Percentiles rank a stretch among this genome's conserved stretches.
These are phyloP conservation scores for Antheraea mylitta DNA, from an alignment of 1,140 invertebrate genomes.

Conservation along the genomic window DNA sequence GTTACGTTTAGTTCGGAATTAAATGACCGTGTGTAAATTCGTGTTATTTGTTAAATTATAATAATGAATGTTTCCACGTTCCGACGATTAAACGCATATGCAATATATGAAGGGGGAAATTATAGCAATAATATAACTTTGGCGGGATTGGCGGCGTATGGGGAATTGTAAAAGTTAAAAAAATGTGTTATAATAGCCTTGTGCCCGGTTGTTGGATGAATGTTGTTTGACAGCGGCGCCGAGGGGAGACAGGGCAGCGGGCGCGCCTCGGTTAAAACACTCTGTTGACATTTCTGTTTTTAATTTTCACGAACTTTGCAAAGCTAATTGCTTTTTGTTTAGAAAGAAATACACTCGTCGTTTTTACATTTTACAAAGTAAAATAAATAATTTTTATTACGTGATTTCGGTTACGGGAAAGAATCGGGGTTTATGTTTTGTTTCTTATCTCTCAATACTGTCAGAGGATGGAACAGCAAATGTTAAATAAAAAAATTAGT, in stretches of 20 bases:
- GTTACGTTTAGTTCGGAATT: no score
- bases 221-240: constrained; percentile 60
- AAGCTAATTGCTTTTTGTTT: constrained; percentile 21
- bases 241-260: constrained; percentile 17
- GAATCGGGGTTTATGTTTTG: no score
- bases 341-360: not conserved
- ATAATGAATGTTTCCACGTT: constrained; percentile 37
- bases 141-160: constrained; percentile 37
- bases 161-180: no score
- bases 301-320: constrained; percentile 47
- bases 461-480: constrained; percentile 6
- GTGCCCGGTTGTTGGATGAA: constrained; percentile 54
- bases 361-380: constrained; percentile 4
- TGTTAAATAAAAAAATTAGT: constrained; percentile 44
- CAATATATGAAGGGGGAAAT: constrained; percentile 37
- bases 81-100: constrained; percentile 20
- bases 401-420: no score
- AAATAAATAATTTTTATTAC: no score
- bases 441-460: no score
- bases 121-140: constrained; percentile 35
- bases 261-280: constrained; percentile 34
- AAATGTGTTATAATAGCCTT: constrained; percentile 60
- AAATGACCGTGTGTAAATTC: no score
- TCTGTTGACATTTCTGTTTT: constrained; percentile 61
- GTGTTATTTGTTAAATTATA: constrained; percentile 9